These are phyloP conservation scores for Grapholita molesta DNA, from an alignment of 1,140 invertebrate species.

Conservation along the genomic window DNA sequence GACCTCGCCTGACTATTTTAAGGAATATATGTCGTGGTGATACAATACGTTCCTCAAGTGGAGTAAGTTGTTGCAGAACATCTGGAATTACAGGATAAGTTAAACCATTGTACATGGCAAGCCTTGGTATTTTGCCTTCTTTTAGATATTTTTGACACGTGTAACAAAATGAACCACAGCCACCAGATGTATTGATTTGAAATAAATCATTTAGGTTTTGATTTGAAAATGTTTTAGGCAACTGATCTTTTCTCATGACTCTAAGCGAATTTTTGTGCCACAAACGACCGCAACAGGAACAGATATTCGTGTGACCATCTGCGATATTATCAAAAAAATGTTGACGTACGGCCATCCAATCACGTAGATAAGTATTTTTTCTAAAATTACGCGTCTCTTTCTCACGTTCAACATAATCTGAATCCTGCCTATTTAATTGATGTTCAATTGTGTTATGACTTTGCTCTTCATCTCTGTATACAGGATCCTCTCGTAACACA, in stretches of 20 bases:
- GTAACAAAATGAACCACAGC: neutral
- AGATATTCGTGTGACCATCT: neutral
- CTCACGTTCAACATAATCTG: too few relatives aligned
- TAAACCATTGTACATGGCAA: neutral
- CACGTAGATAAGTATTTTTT: too few relatives aligned
- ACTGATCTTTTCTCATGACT: neutral
- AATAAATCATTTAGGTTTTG: neutral
- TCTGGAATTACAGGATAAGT: conserved; percentile 7
- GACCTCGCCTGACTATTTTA: neutral
- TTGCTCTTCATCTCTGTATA: too few relatives aligned
- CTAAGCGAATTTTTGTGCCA: neutral
- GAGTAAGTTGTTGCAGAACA: neutral
- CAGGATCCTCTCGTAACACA: too few relatives aligned
- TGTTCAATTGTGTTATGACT: too few relatives aligned
- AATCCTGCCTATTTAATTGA: too few relatives aligned
- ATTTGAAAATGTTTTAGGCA: neutral
- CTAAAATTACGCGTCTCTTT: too few relatives aligned
- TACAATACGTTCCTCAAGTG: conserved; percentile 3
- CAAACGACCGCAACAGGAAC: neutral
- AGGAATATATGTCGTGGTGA: conserved; percentile 7
- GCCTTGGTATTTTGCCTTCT: neutral
- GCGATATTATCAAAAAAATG: neutral
- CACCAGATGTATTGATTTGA: neutral
- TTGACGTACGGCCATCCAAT: too few relatives aligned
- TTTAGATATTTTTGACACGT: neutral